Percentiles rank a stretch among this genome's conserved stretches.
phyloP scores from a whole-genome alignment of 1,140 invertebrate genomes.

The Hyles vespertilio region DNA sequence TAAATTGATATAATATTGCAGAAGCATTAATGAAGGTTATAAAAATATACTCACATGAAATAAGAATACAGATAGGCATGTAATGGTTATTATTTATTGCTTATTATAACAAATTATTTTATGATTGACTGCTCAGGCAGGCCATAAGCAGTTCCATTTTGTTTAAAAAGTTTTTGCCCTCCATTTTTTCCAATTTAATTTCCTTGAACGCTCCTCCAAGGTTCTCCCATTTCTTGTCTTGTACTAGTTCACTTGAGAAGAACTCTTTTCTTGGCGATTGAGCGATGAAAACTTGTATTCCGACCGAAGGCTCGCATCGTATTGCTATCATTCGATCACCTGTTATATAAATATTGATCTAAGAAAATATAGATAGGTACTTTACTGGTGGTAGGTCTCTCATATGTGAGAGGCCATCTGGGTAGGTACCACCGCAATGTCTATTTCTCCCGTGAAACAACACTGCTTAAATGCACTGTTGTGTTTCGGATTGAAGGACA shows the following conservation, averaged over 20 bases:
- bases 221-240: constrained; percentile 94
- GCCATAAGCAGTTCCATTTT: constrained; percentile 98
- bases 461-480: too few species aligned
- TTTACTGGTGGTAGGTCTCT: too few species aligned
- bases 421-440: too few species aligned
- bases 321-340: constrained; percentile 90
- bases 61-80: too few species aligned
- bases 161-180: constrained; percentile 97
- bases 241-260: constrained; percentile 89
- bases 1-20: too few species aligned
- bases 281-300: constrained; percentile 83
- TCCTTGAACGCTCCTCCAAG: constrained; percentile 93
- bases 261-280: constrained; percentile 91
- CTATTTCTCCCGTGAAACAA: too few species aligned
- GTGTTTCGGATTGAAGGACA: too few species aligned
- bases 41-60: too few species aligned
- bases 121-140: constrained; percentile 80
- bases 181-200: constrained; percentile 94
- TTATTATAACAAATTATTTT: constrained; percentile 16
- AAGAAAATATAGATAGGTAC: too few species aligned
- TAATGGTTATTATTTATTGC: too few species aligned
- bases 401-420: too few species aligned
- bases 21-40: too few species aligned
- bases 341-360: constrained; percentile 44
- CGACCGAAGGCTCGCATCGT: constrained; percentile 84